A percentile compares a stretch with the other conserved stretches of the same genome.
Conservation (phyloP, 2,888 invertebrate genomes). For the Phanerotoma sp. region DNA sequence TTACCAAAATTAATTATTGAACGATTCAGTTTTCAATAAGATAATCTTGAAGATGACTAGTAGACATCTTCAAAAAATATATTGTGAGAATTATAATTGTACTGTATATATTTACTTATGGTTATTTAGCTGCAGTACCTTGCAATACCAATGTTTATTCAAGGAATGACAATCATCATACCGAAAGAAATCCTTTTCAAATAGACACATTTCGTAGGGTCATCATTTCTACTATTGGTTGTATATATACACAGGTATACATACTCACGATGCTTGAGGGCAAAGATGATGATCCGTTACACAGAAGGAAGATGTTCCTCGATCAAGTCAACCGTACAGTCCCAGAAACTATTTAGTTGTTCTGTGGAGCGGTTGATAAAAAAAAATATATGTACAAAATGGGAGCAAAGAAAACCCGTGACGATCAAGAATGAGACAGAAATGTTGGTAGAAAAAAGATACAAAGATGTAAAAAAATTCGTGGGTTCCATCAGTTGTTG, state of each 20-base stretch:
- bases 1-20: no score
- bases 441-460: constrained; percentile 16
- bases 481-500: constrained; percentile 27
- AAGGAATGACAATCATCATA: neutral
- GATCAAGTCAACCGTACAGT: constrained; percentile 39
- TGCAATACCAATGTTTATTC: constrained; percentile 13
- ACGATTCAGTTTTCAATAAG: no score
- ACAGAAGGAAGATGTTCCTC: constrained; percentile 27
- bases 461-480: constrained; percentile 22
- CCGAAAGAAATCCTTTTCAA: constrained; percentile 5
- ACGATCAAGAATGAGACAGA: constrained; percentile 26
- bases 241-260: neutral
- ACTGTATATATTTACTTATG: neutral
- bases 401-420: constrained; percentile 27
- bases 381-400: constrained; percentile 39
- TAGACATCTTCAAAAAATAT: no score
- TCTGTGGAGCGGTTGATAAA: constrained; percentile 41
- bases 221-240: constrained; percentile 9
- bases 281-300: constrained; percentile 18
- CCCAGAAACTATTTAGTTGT: constrained; percentile 50
- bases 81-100: no score
- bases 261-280: neutral
- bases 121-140: constrained; percentile 8
- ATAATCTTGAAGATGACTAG: no score
- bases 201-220: neutral